These are phyloP conservation scores for Diplolepis rosae DNA, from an alignment of 2,888 invertebrate genomes.

Conservation along the genomic window DNA sequence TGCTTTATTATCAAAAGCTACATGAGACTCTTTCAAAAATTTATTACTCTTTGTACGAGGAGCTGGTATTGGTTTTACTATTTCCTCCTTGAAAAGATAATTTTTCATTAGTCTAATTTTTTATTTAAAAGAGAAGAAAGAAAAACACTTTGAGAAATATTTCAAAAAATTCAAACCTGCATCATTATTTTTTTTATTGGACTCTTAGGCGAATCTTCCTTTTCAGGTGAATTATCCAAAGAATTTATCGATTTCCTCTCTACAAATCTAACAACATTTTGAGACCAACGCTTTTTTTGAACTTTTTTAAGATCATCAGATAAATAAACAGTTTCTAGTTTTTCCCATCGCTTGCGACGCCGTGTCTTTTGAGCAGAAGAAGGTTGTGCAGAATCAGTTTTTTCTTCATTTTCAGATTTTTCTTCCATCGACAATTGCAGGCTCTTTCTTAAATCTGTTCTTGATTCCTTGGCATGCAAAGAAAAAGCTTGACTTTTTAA, in stretches of 20 bases:
- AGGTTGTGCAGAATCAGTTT: slow-evolving; percentile 21
- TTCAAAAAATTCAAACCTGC: neutral
- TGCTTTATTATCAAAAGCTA: slow-evolving; percentile 58
- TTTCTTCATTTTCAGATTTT: neutral
- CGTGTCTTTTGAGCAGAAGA: slow-evolving; percentile 37
- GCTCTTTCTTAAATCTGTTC: neutral
- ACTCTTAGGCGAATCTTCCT: slow-evolving; percentile 13
- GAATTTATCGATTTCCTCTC: slow-evolving; percentile 28
- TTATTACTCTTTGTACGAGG: slow-evolving; percentile 43
- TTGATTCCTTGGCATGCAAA: slow-evolving; percentile 33
- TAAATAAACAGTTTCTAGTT: slow-evolving; percentile 31
- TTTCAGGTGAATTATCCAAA: neutral
- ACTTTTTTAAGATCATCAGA: slow-evolving; percentile 46
- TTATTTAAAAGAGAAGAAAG: neutral
- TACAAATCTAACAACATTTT: slow-evolving; percentile 43
- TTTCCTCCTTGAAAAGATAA: neutral
- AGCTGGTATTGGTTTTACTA: slow-evolving; percentile 52
- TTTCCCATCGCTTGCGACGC: slow-evolving; percentile 49
- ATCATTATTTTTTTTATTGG: neutral
- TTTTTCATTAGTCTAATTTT: neutral
- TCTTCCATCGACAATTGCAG: neutral
- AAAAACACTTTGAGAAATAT: neutral
- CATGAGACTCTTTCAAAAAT: slow-evolving; percentile 29
- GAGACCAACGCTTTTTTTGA: slow-evolving; percentile 62
- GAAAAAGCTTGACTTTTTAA: neutral